Conservation (phyloP, 1,140 invertebrate genomes). For the Cydia fagiglandana region DNA sequence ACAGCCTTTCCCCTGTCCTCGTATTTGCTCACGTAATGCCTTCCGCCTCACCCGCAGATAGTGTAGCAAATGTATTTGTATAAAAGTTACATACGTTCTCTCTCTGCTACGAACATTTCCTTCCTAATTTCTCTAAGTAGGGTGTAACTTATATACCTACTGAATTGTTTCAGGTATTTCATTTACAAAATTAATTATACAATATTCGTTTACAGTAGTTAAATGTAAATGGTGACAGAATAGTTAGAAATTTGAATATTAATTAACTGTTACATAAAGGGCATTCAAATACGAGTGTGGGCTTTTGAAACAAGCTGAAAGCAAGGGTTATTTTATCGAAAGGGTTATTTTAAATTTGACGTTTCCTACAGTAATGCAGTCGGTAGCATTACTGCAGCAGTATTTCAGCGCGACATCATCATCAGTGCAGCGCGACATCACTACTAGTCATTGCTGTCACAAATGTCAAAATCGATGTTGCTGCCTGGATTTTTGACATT, state of each 20-base stretch:
- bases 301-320: too few species aligned
- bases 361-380: too few species aligned
- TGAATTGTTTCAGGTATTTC: not conserved
- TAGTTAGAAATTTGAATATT: not conserved
- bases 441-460: too few species aligned
- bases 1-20: not conserved
- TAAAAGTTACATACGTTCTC: not conserved
- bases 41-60: conserved; percentile 1
- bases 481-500: too few species aligned
- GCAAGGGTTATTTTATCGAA: too few species aligned
- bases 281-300: too few species aligned
- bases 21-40: conserved; percentile 7
- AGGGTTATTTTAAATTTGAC: too few species aligned
- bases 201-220: not conserved
- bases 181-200: not conserved
- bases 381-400: too few species aligned
- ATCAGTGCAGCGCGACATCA: too few species aligned
- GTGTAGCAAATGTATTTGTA: conserved; percentile 3
- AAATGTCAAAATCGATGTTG: too few species aligned
- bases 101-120: not conserved
- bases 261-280: too few species aligned
- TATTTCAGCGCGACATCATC: too few species aligned
- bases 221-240: not conserved
- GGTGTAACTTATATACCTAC: not conserved
- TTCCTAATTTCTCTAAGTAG: conserved; percentile 6